Conservation (phyloP, 2,888 invertebrate species). For the Operophtera brumata region DNA sequence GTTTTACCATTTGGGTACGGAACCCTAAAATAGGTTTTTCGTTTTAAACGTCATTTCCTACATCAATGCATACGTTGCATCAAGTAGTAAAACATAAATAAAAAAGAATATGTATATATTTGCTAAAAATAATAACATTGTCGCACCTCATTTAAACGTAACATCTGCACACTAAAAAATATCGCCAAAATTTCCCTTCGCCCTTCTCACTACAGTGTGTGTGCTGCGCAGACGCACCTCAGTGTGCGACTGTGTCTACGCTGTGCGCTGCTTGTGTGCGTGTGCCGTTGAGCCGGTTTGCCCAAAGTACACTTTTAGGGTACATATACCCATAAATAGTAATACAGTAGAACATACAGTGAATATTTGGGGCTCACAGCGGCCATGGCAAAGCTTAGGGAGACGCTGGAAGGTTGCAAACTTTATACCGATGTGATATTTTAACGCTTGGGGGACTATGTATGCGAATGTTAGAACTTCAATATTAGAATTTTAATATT, state of each 20-base stretch:
- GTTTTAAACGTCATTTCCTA: too few species aligned
- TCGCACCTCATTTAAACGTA: slow-evolving; percentile 12
- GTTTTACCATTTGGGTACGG: too few species aligned
- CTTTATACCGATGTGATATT: slow-evolving; percentile 1
- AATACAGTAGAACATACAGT: slow-evolving; percentile 26
- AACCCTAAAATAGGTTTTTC: too few species aligned
- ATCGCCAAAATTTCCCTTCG: slow-evolving; percentile 78
- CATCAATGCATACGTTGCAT: too few species aligned
- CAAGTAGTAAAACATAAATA: too few species aligned
- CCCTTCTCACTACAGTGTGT: slow-evolving; percentile 55
- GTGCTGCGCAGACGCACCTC: slow-evolving; percentile 36
- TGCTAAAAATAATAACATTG: too few species aligned
- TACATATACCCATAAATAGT: slow-evolving; percentile 59
- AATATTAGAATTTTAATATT: not conserved
- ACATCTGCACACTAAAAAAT: slow-evolving; percentile 51
- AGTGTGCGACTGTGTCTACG: slow-evolving; percentile 6
- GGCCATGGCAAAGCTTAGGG: slow-evolving; percentile 11
- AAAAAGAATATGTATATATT: too few species aligned
- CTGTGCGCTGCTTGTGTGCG: slow-evolving; percentile 34
- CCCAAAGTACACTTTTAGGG: slow-evolving; percentile 62
- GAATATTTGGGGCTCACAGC: slow-evolving; percentile 43
- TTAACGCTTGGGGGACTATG: not conserved
- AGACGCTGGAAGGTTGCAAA: slow-evolving; percentile 5
- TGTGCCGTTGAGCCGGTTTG: slow-evolving; percentile 66
- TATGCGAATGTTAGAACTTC: not conserved